A percentile compares a stretch with the other conserved stretches of the same genome.
These are phyloP conservation scores for Lucinisca nassula DNA, from an alignment of 2,888 invertebrate species.

Conservation along the genomic window DNA sequence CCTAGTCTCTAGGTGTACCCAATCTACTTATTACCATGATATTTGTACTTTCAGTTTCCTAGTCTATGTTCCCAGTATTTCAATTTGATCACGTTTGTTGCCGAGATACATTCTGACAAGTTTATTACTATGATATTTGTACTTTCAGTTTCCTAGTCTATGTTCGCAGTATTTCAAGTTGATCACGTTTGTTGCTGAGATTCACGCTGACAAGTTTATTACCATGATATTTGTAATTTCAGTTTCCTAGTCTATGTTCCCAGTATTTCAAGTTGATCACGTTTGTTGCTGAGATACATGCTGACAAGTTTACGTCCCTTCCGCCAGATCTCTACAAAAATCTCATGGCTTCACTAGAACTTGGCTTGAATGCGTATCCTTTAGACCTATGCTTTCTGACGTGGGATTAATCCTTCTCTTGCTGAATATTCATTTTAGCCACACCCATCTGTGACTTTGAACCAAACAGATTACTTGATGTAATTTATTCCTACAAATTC, in stretches of 20 bases:
- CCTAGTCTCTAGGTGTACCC: too few species aligned
- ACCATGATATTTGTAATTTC: conserved; percentile 49
- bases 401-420: too few species aligned
- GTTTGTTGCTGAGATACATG: conserved; percentile 91
- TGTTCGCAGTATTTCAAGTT: conserved; percentile 91
- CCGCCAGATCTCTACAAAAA: conserved; percentile 84
- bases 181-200: conserved; percentile 91
- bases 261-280: conserved; percentile 91
- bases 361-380: conserved; percentile 87
- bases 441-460: too few species aligned
- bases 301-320: conserved; percentile 90
- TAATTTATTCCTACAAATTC: too few species aligned
- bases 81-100: conserved; percentile 91
- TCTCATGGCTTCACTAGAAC: conserved; percentile 85
- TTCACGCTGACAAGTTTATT: conserved; percentile 90
- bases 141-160: conserved; percentile 90
- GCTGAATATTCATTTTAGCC: too few species aligned
- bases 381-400: too few species aligned
- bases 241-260: conserved; percentile 91
- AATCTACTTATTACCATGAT: neutral
- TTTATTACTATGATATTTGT: conserved; percentile 87
- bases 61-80: conserved; percentile 91
- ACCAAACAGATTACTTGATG: too few species aligned
- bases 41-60: conserved; percentile 89
- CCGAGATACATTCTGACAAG: conserved; percentile 91